Base-by-base conservation (phyloP, 2,888 invertebrate species). In the Protodeltote pygarga region DNA sequence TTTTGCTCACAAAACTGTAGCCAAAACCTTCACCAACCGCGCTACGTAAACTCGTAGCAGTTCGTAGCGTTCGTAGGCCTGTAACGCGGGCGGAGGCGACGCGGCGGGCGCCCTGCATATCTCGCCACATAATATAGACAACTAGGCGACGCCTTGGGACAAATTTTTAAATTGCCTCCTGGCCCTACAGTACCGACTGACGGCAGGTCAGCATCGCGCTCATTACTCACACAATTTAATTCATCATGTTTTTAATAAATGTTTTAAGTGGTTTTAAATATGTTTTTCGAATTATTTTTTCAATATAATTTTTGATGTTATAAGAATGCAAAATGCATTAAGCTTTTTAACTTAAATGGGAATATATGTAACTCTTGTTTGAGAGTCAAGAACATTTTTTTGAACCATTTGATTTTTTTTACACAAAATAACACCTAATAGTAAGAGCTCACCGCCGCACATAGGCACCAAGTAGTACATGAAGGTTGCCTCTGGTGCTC, bases 141-240 rank as follows among this genome's bases (percentile, higher is more conserved):
- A 81, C 82, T 78, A 78, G 73, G 80, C 77, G 79, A 75, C 83
- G 79, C 81, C 82, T 82, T 79, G 74, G 79, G 83, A 87, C 83
- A 87, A 85, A 84, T 87, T 89, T 89, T 89, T 87, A 88, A 87
- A 88, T 88, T 87, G 79, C 84, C 79, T 82, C 70, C 76, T 65
- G 77, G 73, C 79, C 72, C 73, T 81, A 72, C 75, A 77, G 74
- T 79, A 72, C 76, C 75, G 73, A 75, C 73, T 64, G 67, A 54
- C 75, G 73, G 71, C 65, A 60, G 64, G 51, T 63, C 64, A 67
- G 62, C 58, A 37, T 60, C 61, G 61, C 48, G 61, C 65, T 64
- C 64, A 68, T 66, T 69, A 70, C 70, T 38, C 51, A 57, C 49
- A 54, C 50, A 65, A 62, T 62, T 59, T 71, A 50, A 58, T 51